phyloP scores from a whole-genome alignment of 1,140 invertebrate species.

The Fopius arisanus region DNA sequence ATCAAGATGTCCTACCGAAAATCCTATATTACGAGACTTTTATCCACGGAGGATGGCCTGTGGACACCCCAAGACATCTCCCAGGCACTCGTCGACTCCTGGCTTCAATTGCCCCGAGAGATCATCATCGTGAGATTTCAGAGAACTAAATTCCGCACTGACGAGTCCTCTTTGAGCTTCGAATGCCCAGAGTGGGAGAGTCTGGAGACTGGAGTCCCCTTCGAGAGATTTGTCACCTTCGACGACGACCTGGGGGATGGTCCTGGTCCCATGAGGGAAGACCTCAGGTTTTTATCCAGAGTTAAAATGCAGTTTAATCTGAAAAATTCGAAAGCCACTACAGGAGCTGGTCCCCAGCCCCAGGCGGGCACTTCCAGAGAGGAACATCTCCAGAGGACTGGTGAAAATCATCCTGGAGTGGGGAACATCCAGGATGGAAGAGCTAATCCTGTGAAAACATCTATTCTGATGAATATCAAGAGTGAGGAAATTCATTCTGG shows the following conservation, averaged over 20 bases:
- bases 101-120: conserved; percentile 44
- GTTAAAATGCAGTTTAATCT: conserved; percentile 15
- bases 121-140: conserved; percentile 52
- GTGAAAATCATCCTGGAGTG: no score
- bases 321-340: not conserved
- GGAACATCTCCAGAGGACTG: no score
- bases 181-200: conserved; percentile 43
- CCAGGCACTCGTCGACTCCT: conserved; percentile 42
- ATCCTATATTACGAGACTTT: conserved; percentile 24
- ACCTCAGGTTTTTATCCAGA: not conserved
- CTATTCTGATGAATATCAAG: no score
- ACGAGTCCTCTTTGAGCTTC: conserved; percentile 44
- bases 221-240: conserved; percentile 52
- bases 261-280: not conserved
- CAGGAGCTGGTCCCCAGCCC: not conserved
- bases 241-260: conserved; percentile 47
- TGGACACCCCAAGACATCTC: conserved; percentile 44
- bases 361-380: not conserved
- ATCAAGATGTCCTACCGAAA: conserved; percentile 50
- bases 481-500: no score
- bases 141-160: conserved; percentile 48
- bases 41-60: not conserved
- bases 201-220: conserved; percentile 39
- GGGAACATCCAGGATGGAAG: no score
- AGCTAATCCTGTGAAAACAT: no score